Conservation (phyloP, 2,888 invertebrate species). For the Arrhopalites spinosus region DNA sequence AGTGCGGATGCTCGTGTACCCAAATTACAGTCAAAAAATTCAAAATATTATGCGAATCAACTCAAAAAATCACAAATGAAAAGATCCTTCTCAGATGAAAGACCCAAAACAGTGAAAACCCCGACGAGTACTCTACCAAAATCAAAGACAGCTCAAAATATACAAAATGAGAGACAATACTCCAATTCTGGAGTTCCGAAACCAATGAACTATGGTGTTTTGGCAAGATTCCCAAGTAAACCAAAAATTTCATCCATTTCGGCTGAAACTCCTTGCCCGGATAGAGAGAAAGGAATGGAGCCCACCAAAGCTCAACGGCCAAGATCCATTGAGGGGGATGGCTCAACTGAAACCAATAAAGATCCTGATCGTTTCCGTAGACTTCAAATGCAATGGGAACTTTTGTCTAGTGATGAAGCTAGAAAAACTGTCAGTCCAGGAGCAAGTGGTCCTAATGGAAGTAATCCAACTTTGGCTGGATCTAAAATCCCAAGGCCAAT, state of each 20-base stretch:
- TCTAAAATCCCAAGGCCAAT: conserved; percentile 78
- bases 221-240: conserved; percentile 46
- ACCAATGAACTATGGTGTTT: conserved; percentile 28
- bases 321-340: conserved; percentile 41
- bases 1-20: conserved; percentile 45
- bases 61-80: conserved; percentile 54
- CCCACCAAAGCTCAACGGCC: conserved; percentile 45
- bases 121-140: conserved; percentile 44
- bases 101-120: conserved; percentile 42
- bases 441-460: conserved; percentile 48
- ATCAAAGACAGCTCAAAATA: conserved; percentile 54
- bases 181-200: conserved; percentile 28
- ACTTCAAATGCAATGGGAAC: conserved; percentile 80
- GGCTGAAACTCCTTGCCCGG: conserved; percentile 29
- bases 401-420: conserved; percentile 68
- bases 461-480: conserved; percentile 39
- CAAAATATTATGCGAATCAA: conserved; percentile 52
- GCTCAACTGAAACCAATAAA: conserved; percentile 46
- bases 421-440: conserved; percentile 52
- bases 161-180: conserved; percentile 38
- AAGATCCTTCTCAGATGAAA: conserved; percentile 52
- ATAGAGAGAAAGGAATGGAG: conserved; percentile 49
- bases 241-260: conserved; percentile 42
- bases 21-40: conserved; percentile 42
- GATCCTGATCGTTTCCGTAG: conserved; percentile 74